Evolutionary conservation across 2,888 invertebrate species (phyloP).

Genomic region (Folsomia candida): DNA sequence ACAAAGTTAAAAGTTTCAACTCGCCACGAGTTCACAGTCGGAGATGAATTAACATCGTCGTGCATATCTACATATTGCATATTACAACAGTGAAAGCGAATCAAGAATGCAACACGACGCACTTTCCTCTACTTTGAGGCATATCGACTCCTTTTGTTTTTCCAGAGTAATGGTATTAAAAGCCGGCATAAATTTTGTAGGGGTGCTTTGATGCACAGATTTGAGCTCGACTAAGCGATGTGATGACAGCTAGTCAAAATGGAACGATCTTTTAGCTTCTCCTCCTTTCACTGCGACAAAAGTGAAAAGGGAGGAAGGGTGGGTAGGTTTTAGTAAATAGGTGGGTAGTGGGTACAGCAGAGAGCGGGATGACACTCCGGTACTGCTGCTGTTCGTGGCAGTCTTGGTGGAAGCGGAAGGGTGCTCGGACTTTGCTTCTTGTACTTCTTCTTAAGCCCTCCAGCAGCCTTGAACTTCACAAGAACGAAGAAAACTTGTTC

Average conservation of each 20-base stretch:
- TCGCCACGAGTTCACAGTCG: background rate
- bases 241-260: background rate
- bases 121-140: background rate
- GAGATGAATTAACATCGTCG: background rate
- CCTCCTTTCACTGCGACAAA: background rate
- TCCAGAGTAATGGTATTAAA: background rate
- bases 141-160: background rate
- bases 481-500: background rate
- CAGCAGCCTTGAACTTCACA: background rate
- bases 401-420: background rate
- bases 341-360: too few relatives aligned
- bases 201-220: background rate
- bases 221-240: background rate
- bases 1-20: background rate
- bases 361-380: too few relatives aligned
- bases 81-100: background rate
- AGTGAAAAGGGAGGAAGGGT: too few relatives aligned
- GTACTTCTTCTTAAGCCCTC: background rate
- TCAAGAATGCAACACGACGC: background rate
- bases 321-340: too few relatives aligned
- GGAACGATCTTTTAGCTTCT: background rate
- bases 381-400: background rate
- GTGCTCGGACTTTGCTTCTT: background rate
- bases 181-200: background rate
- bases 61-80: background rate